Evolutionary conservation across 2,888 invertebrate species (phyloP).

Genomic region (Mythimna loreyi): DNA sequence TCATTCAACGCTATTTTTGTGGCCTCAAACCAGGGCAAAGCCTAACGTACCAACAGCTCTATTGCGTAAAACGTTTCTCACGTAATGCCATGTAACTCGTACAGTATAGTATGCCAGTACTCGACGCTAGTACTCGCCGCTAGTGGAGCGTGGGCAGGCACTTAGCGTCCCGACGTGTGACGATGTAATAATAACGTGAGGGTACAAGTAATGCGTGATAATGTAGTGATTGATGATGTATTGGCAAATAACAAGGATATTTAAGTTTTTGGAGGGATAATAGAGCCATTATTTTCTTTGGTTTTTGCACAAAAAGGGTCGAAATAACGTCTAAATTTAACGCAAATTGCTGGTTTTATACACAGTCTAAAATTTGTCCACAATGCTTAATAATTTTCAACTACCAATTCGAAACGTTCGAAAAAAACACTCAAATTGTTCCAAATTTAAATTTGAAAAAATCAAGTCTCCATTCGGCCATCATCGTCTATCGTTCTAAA

Average conservation of each 20-base stretch:
- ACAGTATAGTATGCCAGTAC: conserved; percentile 34
- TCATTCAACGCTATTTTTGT: neutral
- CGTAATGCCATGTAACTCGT: conserved; percentile 55
- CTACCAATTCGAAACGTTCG: neutral
- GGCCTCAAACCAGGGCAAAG: neutral
- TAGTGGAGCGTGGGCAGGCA: conserved; percentile 55
- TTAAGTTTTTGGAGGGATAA: conserved; percentile 15
- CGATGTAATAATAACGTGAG: conserved; percentile 26
- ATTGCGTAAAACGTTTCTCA: conserved; percentile 63
- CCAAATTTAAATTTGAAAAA: conserved; percentile 7
- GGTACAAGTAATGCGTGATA: conserved; percentile 23
- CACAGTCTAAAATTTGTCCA: no score
- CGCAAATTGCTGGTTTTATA: no score
- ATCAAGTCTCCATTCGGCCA: conserved; percentile 1
- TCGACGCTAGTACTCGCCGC: conserved; percentile 28
- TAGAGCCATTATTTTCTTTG: neutral
- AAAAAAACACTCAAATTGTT: neutral
- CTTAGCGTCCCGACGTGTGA: conserved; percentile 42
- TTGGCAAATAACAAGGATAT: conserved; percentile 18
- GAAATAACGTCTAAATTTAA: neutral
- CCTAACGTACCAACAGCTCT: conserved; percentile 29
- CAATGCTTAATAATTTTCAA: neutral
- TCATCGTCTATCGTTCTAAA: conserved; percentile 30
- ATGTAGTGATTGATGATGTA: conserved; percentile 41
- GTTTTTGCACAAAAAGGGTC: neutral